Evolutionary conservation across 1,140 invertebrate species (phyloP).

Genomic region (Tetragnatha versicolor): DNA sequence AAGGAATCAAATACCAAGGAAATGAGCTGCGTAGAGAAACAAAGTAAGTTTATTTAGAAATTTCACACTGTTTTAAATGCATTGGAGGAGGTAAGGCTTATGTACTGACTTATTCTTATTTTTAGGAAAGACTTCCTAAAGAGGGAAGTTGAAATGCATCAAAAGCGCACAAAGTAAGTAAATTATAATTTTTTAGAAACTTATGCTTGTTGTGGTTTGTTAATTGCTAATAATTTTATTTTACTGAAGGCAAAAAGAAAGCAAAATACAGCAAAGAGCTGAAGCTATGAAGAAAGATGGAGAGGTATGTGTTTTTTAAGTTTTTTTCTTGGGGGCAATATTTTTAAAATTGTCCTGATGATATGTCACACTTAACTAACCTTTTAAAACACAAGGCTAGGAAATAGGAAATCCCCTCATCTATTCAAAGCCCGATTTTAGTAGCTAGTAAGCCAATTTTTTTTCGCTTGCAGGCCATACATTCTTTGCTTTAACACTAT

Average conservation of each 20-base stretch:
- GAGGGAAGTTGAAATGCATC: conserved; percentile 18
- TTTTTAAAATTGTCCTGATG: not conserved
- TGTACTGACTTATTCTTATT: not conserved
- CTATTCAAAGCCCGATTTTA: not conserved
- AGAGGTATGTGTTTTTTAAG: not conserved
- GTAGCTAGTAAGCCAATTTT: not conserved
- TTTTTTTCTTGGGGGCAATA: not conserved
- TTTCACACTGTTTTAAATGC: not conserved
- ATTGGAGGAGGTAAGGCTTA: not conserved
- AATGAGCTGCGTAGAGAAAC: conserved; percentile 74
- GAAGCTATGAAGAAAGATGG: not conserved
- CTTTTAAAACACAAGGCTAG: not conserved
- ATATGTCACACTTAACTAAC: not conserved
- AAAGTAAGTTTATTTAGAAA: conserved; percentile 69
- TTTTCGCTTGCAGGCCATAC: no score
- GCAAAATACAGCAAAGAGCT: not conserved
- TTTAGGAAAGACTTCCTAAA: conserved; percentile 29
- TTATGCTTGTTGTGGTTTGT: not conserved
- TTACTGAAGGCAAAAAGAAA: conserved; percentile 7
- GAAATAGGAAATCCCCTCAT: not conserved
- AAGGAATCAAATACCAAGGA: conserved; percentile 77
- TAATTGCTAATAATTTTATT: not conserved
- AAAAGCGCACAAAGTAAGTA: conserved; percentile 22
- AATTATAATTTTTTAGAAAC: not conserved
- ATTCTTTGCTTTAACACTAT: no score